phyloP scores from a whole-genome alignment of 2,797 vertebrate genomes.

The Semotilus atromaculatus region DNA sequence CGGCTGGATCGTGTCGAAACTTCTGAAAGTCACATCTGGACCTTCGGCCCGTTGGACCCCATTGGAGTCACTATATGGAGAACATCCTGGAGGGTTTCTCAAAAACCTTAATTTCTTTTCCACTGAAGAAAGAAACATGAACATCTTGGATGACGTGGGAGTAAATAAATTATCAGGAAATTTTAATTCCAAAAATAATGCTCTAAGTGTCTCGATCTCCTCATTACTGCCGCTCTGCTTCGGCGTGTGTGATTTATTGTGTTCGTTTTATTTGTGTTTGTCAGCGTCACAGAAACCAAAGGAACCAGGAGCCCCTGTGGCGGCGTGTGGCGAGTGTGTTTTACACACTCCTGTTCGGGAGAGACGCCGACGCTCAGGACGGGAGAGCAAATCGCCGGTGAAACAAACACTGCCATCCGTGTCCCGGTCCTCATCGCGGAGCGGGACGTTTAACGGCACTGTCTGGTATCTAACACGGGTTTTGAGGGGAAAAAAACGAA shows the following conservation, averaged over 20 bases:
- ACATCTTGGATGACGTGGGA: too few relatives aligned
- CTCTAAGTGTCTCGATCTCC: not conserved
- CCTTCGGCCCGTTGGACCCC: too few relatives aligned
- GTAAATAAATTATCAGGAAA: too few relatives aligned
- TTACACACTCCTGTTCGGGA: conserved; percentile 75
- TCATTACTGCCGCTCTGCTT: not conserved
- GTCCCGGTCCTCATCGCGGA: not conserved
- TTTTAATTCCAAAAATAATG: too few relatives aligned
- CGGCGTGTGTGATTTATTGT: not conserved
- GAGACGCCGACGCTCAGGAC: conserved; percentile 64
- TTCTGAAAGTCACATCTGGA: too few relatives aligned
- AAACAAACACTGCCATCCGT: conserved; percentile 61
- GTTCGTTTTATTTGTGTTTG: conserved; percentile 34
- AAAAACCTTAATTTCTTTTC: too few relatives aligned
- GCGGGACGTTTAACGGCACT: conserved; percentile 74
- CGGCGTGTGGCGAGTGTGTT: conserved; percentile 76
- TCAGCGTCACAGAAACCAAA: conserved; percentile 85
- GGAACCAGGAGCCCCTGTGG: conserved; percentile 79
- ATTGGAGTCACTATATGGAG: too few relatives aligned
- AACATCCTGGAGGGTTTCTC: too few relatives aligned
- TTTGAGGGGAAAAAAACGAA: conserved; percentile 32
- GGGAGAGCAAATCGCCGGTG: conserved; percentile 74
- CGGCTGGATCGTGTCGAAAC: too few relatives aligned
- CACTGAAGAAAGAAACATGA: too few relatives aligned
- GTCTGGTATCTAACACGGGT: conserved; percentile 77